phyloP scores from a whole-genome alignment of 2,797 vertebrate species.

The Pempheris klunzingeri region DNA sequence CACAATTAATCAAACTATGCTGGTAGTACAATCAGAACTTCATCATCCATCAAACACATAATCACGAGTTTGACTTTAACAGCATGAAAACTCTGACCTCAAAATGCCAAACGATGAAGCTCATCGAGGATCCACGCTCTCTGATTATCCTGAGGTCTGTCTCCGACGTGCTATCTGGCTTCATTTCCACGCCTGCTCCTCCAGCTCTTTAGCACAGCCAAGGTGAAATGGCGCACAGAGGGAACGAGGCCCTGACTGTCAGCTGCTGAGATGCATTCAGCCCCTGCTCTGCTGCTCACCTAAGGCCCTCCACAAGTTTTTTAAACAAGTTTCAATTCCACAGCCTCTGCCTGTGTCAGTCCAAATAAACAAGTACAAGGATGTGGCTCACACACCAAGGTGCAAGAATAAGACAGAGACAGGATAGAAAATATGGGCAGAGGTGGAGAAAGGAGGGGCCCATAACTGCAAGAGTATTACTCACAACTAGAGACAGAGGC shows the following conservation, averaged over 20 bases:
- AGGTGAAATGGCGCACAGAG: conserved; percentile 63
- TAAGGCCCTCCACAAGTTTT: conserved; percentile 55
- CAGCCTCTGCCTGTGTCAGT: conserved; percentile 64
- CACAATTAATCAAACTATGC: background rate
- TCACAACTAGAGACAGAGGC: background rate
- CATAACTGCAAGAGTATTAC: background rate
- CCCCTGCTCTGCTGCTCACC: conserved; percentile 50
- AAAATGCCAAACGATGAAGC: conserved; percentile 30
- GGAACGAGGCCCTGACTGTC: conserved; percentile 62
- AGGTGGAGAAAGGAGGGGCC: background rate
- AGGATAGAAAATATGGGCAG: conserved; percentile 23
- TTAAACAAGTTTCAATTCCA: conserved; percentile 67
- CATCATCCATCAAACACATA: conserved; percentile 6
- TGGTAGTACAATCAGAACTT: background rate
- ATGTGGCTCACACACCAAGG: conserved; percentile 31
- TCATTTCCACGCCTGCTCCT: conserved; percentile 44
- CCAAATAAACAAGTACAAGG: conserved; percentile 72
- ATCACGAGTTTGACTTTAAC: background rate
- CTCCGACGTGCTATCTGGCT: conserved; percentile 44
- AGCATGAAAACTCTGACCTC: conserved; percentile 33
- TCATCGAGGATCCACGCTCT: conserved; percentile 15
- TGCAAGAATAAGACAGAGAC: conserved; percentile 44
- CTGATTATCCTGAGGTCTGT: conserved; percentile 45
- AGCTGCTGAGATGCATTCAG: conserved; percentile 54
- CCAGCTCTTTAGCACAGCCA: conserved; percentile 59